A percentile compares a stretch with the other conserved stretches of the same genome.
Conservation (phyloP, 2,113 vertebrate species). For the Tor tambroides region DNA sequence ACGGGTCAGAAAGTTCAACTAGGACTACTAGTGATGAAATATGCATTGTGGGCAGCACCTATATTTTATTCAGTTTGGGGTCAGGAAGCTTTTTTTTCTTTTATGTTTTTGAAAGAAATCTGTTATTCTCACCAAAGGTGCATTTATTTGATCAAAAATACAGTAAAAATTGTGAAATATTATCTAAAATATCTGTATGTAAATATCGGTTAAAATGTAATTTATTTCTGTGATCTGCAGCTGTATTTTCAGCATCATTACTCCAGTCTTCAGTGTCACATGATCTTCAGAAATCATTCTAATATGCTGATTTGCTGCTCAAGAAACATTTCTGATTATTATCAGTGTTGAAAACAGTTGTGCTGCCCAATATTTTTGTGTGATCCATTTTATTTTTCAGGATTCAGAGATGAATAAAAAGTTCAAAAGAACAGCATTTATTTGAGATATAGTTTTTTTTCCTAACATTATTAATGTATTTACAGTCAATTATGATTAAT, state of each 20-base stretch:
- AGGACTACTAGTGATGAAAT: background rate
- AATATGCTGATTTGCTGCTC: background rate
- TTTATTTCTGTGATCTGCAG: background rate
- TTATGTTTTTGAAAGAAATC: background rate
- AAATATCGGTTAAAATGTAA: background rate
- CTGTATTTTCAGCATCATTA: background rate
- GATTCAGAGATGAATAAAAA: background rate
- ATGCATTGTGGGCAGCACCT: background rate
- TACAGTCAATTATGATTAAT: background rate
- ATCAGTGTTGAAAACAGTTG: background rate
- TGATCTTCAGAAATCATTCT: background rate
- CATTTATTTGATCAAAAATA: background rate
- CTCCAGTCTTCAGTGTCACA: background rate
- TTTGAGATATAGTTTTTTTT: background rate
- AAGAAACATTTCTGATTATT: background rate
- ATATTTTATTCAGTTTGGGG: background rate
- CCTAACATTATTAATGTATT: background rate
- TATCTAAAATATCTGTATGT: background rate
- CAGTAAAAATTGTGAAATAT: background rate
- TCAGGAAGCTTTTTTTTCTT: background rate
- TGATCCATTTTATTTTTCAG: background rate
- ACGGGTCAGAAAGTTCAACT: background rate
- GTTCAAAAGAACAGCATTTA: background rate
- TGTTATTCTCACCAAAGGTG: background rate
- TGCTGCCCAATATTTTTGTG: background rate